Conservation (phyloP, 2,113 vertebrate species). For the Tauraco erythrolophus region DNA sequence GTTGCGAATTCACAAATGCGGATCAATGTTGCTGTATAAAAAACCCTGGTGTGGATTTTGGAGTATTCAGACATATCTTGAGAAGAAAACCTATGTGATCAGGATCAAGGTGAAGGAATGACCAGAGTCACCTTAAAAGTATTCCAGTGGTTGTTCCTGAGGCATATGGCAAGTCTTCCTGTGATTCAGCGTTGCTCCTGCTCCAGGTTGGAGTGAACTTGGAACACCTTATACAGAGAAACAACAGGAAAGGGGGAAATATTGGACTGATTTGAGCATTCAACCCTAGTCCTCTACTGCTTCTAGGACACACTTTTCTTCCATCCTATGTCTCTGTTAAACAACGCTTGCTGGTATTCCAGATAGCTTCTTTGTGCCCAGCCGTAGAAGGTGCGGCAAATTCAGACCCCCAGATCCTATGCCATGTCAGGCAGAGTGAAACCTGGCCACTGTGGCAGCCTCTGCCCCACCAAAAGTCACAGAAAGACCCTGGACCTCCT, state of each 20-base stretch:
- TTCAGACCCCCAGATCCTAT: background rate
- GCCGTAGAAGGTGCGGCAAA: background rate
- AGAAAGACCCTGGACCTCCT: background rate
- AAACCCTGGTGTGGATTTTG: background rate
- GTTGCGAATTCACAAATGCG: background rate
- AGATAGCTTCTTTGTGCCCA: background rate
- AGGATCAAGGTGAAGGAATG: background rate
- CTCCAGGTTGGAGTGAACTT: background rate
- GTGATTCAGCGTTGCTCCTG: background rate
- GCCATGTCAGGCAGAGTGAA: background rate
- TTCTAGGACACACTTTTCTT: background rate
- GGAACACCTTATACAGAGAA: background rate
- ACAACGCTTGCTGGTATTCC: background rate
- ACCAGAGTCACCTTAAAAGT: background rate
- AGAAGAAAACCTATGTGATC: background rate
- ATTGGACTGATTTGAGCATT: background rate
- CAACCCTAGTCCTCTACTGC: background rate
- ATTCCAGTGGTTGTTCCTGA: background rate
- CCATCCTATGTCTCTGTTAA: background rate
- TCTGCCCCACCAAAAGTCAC: background rate
- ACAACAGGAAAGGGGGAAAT: background rate
- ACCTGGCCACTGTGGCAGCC: background rate
- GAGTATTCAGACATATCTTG: background rate
- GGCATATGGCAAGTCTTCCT: background rate
- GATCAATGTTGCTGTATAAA: background rate